phyloP scores from a whole-genome alignment of 2,888 invertebrate species.

The Brenthis hecate region DNA sequence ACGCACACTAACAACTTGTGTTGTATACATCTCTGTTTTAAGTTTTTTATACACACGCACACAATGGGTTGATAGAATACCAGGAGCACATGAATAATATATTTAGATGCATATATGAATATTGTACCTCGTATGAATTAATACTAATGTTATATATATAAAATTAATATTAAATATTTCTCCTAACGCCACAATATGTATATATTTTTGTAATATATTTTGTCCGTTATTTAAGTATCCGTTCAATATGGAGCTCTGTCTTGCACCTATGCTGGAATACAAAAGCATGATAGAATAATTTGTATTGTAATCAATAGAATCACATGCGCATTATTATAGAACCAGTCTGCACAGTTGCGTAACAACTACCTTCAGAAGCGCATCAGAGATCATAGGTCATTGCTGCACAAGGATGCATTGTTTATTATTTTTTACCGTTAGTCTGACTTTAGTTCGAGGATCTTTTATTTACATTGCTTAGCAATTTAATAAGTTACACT shows the following conservation, averaged over 20 bases:
- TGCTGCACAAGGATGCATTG: conserved; percentile 44
- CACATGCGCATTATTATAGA: conserved; percentile 54
- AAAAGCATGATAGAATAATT: conserved; percentile 10
- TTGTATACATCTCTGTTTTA: conserved; percentile 41
- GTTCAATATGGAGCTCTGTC: no score
- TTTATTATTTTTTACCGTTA: conserved; percentile 43
- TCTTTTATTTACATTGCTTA: conserved; percentile 19
- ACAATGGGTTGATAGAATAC: conserved; percentile 40
- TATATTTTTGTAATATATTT: no score
- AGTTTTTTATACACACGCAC: conserved; percentile 31
- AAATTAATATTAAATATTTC: no score
- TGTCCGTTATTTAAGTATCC: no score
- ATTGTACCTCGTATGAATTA: neutral
- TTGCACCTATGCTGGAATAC: no score
- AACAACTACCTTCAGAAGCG: conserved; percentile 53
- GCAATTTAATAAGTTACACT: neutral
- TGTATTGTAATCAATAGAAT: conserved; percentile 53
- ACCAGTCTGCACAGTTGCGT: conserved; percentile 66
- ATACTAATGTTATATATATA: no score
- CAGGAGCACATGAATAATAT: conserved; percentile 51
- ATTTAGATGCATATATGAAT: conserved; percentile 12
- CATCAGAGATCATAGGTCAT: conserved; percentile 67
- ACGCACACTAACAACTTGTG: conserved; percentile 37
- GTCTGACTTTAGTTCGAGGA: conserved; percentile 2
- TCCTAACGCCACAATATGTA: no score